Percentiles rank a stretch among this genome's conserved stretches.
phyloP scores from a whole-genome alignment of 2,888 invertebrate genomes.

The Alviniconcha strummeri region DNA sequence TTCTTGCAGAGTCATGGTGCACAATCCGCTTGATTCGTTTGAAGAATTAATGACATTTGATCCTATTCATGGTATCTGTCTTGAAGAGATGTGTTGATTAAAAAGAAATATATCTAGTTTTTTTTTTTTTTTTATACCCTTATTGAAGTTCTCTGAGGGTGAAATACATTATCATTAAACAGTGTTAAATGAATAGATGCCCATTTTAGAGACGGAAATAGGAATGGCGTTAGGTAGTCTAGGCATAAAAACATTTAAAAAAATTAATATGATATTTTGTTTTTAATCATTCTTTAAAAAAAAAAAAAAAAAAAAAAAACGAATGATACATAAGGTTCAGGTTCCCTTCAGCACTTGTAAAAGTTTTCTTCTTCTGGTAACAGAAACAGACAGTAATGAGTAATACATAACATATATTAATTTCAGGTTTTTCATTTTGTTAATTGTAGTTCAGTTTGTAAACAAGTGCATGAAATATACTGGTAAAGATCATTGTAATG shows the following conservation, averaged over 20 bases:
- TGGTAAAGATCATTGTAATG: not conserved
- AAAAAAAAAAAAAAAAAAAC: not conserved
- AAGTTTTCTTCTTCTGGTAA: too few species aligned
- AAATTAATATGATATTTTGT: not conserved
- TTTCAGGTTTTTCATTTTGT: not conserved
- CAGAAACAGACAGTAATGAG: too few species aligned
- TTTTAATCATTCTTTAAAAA: not conserved
- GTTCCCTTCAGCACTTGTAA: too few species aligned
- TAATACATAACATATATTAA: too few species aligned
- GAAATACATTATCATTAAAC: not conserved
- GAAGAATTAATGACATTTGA: not conserved
- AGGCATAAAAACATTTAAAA: not conserved
- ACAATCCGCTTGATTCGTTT: not conserved
- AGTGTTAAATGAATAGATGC: too few species aligned
- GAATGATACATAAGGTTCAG: not conserved
- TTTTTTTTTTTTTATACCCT: too few species aligned
- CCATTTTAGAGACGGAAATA: not conserved
- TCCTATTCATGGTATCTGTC: conserved; percentile 12
- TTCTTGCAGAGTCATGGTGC: too few species aligned
- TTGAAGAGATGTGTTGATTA: not conserved
- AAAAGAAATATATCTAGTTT: not conserved
- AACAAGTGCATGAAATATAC: not conserved
- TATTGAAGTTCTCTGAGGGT: not conserved
- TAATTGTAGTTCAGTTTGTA: not conserved
- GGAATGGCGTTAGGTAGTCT: not conserved